Percentiles rank a stretch among this genome's conserved stretches.
phyloP scores from a whole-genome alignment of 2,113 vertebrate genomes.

The Solea solea region DNA sequence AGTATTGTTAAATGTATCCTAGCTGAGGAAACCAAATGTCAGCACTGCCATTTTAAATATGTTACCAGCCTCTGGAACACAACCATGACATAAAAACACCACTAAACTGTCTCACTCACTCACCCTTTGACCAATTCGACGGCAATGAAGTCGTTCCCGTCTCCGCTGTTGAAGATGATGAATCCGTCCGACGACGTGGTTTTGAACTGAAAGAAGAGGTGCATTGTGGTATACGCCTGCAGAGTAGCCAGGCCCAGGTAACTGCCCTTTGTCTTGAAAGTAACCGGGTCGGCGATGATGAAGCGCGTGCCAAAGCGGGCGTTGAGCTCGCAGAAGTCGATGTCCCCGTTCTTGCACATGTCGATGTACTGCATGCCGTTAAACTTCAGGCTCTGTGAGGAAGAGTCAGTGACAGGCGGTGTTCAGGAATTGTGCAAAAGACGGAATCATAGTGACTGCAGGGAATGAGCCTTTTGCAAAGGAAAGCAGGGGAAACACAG shows the following conservation, averaged over 20 bases:
- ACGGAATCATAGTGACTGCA: not conserved
- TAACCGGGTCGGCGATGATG: slow-evolving; percentile 96
- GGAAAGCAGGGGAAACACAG: not conserved
- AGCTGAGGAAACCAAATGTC: not conserved
- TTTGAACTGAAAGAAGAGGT: slow-evolving; percentile 99
- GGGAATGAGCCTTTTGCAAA: not conserved
- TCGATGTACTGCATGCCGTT: slow-evolving; percentile 97
- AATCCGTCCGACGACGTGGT: slow-evolving; percentile 95
- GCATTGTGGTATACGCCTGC: slow-evolving; percentile 97
- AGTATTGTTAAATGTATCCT: not conserved
- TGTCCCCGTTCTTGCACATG: slow-evolving; percentile 97
- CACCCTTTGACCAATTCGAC: slow-evolving; percentile 98
- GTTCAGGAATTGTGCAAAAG: not conserved
- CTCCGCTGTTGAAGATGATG: slow-evolving; percentile 92
- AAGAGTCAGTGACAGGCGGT: not conserved
- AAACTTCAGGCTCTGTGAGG: slow-evolving; percentile 89
- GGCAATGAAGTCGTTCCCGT: slow-evolving; percentile 91
- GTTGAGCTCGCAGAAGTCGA: slow-evolving; percentile 96
- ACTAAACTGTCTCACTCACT: slow-evolving; percentile 44
- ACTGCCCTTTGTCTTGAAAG: slow-evolving; percentile 96
- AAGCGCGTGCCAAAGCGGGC: slow-evolving; percentile 95
- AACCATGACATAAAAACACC: slow-evolving; percentile 5
- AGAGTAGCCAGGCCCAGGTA: slow-evolving; percentile 94
- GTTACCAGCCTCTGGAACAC: not conserved
- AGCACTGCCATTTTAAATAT: not conserved